Evolutionary conservation across 1,140 invertebrate genomes (phyloP).

Genomic region (Bemisia tabaci): DNA sequence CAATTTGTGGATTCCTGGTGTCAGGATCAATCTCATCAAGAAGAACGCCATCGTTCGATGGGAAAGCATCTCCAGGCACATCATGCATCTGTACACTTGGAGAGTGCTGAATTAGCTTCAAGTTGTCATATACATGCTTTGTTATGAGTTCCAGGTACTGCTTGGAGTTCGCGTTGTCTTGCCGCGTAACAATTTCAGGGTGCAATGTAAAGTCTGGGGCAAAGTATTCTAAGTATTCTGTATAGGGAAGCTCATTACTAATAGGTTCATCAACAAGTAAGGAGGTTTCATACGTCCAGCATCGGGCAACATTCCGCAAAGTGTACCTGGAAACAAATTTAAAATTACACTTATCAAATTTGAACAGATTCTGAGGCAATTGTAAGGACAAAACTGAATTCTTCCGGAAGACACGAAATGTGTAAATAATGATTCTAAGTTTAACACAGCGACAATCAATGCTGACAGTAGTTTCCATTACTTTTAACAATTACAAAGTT

Average conservation of each 20-base stretch:
- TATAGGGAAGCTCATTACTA: conserved; percentile 81
- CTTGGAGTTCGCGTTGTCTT: conserved; percentile 85
- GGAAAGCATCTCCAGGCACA: conserved; percentile 44
- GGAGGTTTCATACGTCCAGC: conserved; percentile 98
- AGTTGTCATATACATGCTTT: conserved; percentile 69
- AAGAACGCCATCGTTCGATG: conserved; percentile 44
- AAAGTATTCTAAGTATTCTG: conserved; percentile 91
- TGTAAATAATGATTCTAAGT: conserved; percentile 2
- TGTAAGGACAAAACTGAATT: neutral
- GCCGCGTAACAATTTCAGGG: conserved; percentile 68
- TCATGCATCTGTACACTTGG: conserved; percentile 89
- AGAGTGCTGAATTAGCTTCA: conserved; percentile 75
- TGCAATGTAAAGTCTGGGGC: conserved; percentile 88
- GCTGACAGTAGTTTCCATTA: too few relatives aligned
- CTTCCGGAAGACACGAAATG: conserved; percentile 2
- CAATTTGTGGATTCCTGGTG: conserved; percentile 60
- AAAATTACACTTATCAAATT: conserved; percentile 6
- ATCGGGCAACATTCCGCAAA: conserved; percentile 90
- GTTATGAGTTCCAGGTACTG: conserved; percentile 81
- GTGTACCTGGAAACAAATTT: conserved; percentile 52
- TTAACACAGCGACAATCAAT: too few relatives aligned
- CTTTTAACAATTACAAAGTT: too few relatives aligned
- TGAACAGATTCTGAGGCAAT: conserved; percentile 1
- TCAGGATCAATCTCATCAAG: conserved; percentile 69
- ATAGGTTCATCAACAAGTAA: conserved; percentile 81